Conservation (phyloP, 2,888 invertebrate genomes). For the Cryptus armator region DNA sequence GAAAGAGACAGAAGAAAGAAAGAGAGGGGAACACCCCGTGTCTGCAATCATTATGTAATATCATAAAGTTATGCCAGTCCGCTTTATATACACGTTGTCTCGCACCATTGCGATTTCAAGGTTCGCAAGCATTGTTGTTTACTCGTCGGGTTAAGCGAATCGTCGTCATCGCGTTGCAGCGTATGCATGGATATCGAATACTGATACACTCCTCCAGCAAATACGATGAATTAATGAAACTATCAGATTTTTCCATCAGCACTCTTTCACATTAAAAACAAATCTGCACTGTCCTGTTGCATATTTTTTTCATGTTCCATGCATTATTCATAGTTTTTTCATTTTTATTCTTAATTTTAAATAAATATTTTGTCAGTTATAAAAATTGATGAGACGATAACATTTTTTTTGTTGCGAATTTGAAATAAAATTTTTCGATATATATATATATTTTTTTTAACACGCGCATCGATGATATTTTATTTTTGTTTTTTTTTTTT, state of each 20-base stretch:
- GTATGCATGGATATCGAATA: conserved; percentile 72
- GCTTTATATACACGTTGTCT: conserved; percentile 79
- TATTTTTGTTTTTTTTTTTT: too few relatives aligned
- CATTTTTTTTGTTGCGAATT: too few relatives aligned
- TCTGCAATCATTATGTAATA: conserved; percentile 78
- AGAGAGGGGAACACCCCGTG: conserved; percentile 56
- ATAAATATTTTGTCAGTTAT: too few relatives aligned
- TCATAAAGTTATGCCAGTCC: conserved; percentile 78
- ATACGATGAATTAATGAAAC: background rate
- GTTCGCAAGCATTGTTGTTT: conserved; percentile 80
- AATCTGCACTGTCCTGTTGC: too few relatives aligned
- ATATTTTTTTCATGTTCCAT: too few relatives aligned
- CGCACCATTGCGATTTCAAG: conserved; percentile 81
- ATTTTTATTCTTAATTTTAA: too few relatives aligned
- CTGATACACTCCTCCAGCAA: conserved; percentile 23
- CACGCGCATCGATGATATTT: too few relatives aligned
- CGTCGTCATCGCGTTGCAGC: conserved; percentile 67
- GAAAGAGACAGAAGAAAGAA: conserved; percentile 48
- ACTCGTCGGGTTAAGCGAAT: conserved; percentile 76
- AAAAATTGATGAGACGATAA: too few relatives aligned
- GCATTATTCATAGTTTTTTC: too few relatives aligned
- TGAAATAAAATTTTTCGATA: too few relatives aligned
- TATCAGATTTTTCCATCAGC: background rate
- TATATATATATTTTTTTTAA: too few relatives aligned
- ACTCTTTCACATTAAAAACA: background rate